phyloP scores from a whole-genome alignment of 2,888 invertebrate species.

The Stenoptilia bipunctidactyla region DNA sequence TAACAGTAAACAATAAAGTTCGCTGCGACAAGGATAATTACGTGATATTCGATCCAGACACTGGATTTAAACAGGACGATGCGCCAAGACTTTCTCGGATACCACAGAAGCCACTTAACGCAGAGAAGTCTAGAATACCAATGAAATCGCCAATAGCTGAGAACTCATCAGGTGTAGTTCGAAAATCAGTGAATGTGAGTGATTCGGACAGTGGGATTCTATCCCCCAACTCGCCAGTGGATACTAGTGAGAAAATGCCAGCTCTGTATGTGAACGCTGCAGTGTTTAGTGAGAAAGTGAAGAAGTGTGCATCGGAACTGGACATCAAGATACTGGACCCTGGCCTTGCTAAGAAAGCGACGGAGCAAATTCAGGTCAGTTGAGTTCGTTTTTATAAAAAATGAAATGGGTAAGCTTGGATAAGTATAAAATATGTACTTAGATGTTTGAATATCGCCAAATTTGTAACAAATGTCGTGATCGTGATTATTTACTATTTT shows the following conservation, averaged over 20 bases:
- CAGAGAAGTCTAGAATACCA: conserved; percentile 44
- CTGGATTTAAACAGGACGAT: conserved; percentile 53
- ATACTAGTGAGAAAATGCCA: conserved; percentile 43
- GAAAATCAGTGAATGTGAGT: conserved; percentile 62
- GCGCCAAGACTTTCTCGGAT: conserved; percentile 30
- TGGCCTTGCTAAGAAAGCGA: conserved; percentile 51
- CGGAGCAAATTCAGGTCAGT: conserved; percentile 62
- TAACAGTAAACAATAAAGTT: conserved; percentile 62
- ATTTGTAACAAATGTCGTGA: no score
- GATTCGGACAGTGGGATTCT: conserved; percentile 76
- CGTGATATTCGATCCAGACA: conserved; percentile 60
- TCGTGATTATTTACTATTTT: no score
- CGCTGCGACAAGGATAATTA: conserved; percentile 67
- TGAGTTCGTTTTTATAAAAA: background rate
- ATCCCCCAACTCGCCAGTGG: conserved; percentile 74
- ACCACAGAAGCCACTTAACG: conserved; percentile 36
- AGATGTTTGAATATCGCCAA: background rate
- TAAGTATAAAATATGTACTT: background rate
- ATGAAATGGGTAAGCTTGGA: background rate
- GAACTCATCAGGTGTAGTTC: conserved; percentile 28
- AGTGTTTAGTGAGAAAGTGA: conserved; percentile 46
- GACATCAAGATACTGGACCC: conserved; percentile 58
- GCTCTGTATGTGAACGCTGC: conserved; percentile 53
- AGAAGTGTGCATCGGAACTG: conserved; percentile 36
- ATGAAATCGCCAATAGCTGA: conserved; percentile 45